Evolutionary conservation across 1,140 invertebrate genomes (phyloP), one percentile per base, ranked within the genome.

Genomic region (Parapsyche elsis): DNA sequence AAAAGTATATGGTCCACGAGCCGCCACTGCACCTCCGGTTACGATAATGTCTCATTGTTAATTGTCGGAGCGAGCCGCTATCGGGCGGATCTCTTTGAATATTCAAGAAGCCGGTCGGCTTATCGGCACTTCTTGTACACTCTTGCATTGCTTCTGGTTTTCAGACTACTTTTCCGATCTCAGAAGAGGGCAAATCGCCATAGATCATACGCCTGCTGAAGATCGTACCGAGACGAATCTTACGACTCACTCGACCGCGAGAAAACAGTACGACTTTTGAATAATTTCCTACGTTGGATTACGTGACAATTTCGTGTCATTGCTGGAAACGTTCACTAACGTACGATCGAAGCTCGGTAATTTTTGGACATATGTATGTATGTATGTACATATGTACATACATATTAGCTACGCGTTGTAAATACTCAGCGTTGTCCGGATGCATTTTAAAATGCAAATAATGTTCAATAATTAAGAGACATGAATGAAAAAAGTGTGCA

Each of bases 41-140:
- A 79, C 81, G 81, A 83, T 83, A 83, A 83, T 83, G 81, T 83
- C 81, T 83, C 81, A 83, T 83, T 83, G 81, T 83, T 83, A 81
- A 83, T 83, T 83, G 81, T 83, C 67, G 74, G 79, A 77, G 79
- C 79, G 79, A 79, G 76, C 59, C 23, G 79, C 77, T 83, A 83
- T 83, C 81, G 59, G 81, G 26, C 81, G 81, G 81, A 83, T 83
- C 81, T 83, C 81, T 83, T 83, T 83, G 81, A 81, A 83, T 83
- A 83, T 83, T 81, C 81, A 81, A 83, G 21, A 81, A 70, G 79
- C 76, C 79, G 76, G 76, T 74, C 59, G 70, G 53, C 81, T 83
- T 83, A 83, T 83, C 81, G 81, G 79, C 80, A 81, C 79, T 81
- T 83, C 77, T 80, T 81, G 81, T 82, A 70, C 38, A 4, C 30